Evolutionary conservation across 1,140 invertebrate species (phyloP), one percentile per base, ranked within the genome.

Genomic region (Drosophila suzukii): DNA sequence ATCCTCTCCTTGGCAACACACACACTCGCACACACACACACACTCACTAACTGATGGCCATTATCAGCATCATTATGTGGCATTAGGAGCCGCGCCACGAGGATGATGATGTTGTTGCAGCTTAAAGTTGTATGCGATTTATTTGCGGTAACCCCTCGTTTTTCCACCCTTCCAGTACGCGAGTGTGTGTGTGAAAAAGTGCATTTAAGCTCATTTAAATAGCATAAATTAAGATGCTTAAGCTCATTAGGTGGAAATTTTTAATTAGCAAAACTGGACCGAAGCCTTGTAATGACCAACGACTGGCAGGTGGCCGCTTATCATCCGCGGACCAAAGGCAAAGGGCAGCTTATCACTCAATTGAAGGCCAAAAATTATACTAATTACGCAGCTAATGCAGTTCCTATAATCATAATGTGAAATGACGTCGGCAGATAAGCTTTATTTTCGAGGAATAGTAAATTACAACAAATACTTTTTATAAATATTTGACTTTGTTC

Each of bases 11-110:
- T 57, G 63, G 55, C 75, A 77, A 46, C 56, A 63, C 49, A 67
- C 80, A 59, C 20, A 39, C 39, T 27, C 47, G 20, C 20, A 20
- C 20, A 53, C 32, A 30, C 53, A 30, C 54, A 71, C 60, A 46
- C 61, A 56, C 53, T 53, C 44, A 44, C 76, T 43, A 74, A 57
- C 58, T 67, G 79, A 74, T 84, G 81, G 62, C 84, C 76, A 89
- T 89, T 89, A 89, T 89, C 84, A 84, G 84, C 80, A 75, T 89
- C 84, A 89, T 89, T 89, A 84, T 89, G 84, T 89, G 84, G 84
- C 77, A 89, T 89, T 89, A 89, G 68, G 66, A 75, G 60, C 67
- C 54, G 43, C 49, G n/a, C 20, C 34, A 67, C 76, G 61, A 68
- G 63, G 53, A 65, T 72, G 76, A 74, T 81, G 72, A 62, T 62